Evolutionary conservation across 2,113 vertebrate species (phyloP), one percentile per base, ranked within the genome.

Genomic region (Glaucomys volans): DNA sequence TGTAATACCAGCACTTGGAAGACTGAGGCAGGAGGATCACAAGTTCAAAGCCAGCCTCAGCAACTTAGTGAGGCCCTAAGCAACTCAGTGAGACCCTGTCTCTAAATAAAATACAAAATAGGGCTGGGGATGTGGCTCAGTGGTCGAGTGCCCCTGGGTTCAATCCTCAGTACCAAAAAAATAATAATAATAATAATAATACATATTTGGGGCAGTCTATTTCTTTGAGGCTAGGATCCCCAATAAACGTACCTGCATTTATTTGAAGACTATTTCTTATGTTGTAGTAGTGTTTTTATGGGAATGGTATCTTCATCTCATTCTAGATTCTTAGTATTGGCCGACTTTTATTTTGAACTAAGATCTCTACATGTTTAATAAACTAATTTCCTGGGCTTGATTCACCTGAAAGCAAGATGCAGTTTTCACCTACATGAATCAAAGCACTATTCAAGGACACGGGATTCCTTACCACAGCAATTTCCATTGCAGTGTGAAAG

Each of bases 391-490:
- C 81, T 91, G 75, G 67, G 26, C 22, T 94, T 22, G n/a, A 9
- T 87, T 97, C 57, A 47, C 50, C 74, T 83, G 52, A 91, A 89
- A 95, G 91, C 44, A 93, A 91, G 92, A 88, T 66, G 8, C 26
- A 79, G 24, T n/a, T 16, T 92, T 87, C 62, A 40, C 67, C 57
- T 85, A 11, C 8, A 8, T 67, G 30, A 89, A 72, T 89, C 26
- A 84, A 90, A 95, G 79, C 3, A 5, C 18, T 54, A 13, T 47
- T 82, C 57, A 81, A 77, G 62, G 81, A 90, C 44, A 3, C 12
- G 1, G 18, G 44, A 62, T n/a, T 90, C 84, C 81, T 92, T 30
- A 35, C 11, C n/a, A 24, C 42, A 71, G 64, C 1, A 9, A 35
- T 96, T 94, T 93, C 66, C n/a, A 44, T 0, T 47, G 26, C 37